These are phyloP conservation scores for Elephas maximus DNA, from an alignment of 2,113 vertebrate genomes.

Conservation along the genomic window DNA sequence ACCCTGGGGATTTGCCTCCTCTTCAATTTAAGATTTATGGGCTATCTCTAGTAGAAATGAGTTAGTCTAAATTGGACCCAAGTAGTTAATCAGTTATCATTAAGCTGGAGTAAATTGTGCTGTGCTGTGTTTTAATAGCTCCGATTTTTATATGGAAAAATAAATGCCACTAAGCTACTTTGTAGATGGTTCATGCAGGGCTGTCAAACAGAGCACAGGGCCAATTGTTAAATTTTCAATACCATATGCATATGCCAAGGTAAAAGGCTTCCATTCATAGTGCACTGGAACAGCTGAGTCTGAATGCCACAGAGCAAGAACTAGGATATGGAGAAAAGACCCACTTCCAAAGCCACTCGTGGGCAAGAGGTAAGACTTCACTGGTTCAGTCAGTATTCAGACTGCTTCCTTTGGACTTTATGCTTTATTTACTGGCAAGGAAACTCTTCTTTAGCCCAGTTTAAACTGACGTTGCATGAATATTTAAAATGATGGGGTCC, in stretches of 20 bases:
- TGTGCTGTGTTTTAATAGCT: not conserved
- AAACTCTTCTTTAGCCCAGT: constrained; percentile 39
- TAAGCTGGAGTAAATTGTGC: not conserved
- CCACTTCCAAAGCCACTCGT: not conserved
- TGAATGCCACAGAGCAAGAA: not conserved
- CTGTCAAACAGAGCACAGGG: not conserved
- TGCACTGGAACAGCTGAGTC: not conserved
- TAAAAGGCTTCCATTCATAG: not conserved
- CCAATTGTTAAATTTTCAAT: not conserved
- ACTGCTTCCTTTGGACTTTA: constrained; percentile 12
- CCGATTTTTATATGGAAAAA: not conserved
- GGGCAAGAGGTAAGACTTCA: not conserved
- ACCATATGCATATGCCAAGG: not conserved
- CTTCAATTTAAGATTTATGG: not conserved
- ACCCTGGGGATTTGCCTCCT: not conserved
- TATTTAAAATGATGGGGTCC: constrained; percentile 26
- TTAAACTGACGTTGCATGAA: constrained; percentile 20
- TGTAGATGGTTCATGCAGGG: not conserved
- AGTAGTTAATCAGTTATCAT: not conserved
- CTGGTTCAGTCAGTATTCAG: not conserved
- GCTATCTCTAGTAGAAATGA: not conserved
- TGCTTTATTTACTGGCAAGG: constrained; percentile 31
- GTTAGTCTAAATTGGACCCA: not conserved
- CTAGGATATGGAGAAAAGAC: no score
- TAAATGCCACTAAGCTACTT: not conserved